Evolutionary conservation across 2,797 vertebrate genomes (phyloP).

Genomic region (Discoglossus pictus): DNA sequence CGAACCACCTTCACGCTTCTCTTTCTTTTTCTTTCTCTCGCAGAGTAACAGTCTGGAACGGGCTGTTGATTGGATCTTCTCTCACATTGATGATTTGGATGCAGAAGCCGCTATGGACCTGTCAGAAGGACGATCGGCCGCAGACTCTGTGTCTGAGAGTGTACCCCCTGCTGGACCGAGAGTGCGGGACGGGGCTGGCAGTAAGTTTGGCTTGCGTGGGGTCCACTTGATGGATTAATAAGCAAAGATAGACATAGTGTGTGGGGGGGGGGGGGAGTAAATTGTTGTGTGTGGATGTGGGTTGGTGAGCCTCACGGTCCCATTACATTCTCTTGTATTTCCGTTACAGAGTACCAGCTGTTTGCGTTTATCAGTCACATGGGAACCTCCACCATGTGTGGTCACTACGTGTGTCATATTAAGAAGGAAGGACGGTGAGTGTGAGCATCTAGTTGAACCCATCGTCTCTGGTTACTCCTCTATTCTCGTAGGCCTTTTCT

Average conservation of each 20-base stretch:
- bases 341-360: conserved; percentile 87
- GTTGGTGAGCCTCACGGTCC: too few relatives aligned
- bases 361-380: conserved; percentile 99
- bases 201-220: conserved; percentile 72
- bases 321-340: not conserved
- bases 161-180: conserved; percentile 88
- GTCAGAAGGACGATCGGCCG: conserved; percentile 92
- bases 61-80: conserved; percentile 98
- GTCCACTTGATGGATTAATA: not conserved
- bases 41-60: conserved; percentile 93
- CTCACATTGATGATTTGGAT: conserved; percentile 94
- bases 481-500: fast-evolving
- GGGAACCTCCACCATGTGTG: conserved; percentile 98
- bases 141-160: conserved; percentile 86
- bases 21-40: conserved; percentile 25
- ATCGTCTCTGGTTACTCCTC: not conserved
- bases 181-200: conserved; percentile 90
- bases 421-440: conserved; percentile 97
- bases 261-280: not conserved
- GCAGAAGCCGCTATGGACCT: conserved; percentile 92
- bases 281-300: not conserved
- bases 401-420: conserved; percentile 98
- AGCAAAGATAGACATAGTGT: not conserved
- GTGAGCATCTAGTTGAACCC: not conserved
- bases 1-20: not conserved